Percentiles rank a stretch among this genome's conserved stretches.
These are phyloP conservation scores for Cephus nigrinus DNA, from an alignment of 2,888 invertebrate genomes.

Conservation along the genomic window DNA sequence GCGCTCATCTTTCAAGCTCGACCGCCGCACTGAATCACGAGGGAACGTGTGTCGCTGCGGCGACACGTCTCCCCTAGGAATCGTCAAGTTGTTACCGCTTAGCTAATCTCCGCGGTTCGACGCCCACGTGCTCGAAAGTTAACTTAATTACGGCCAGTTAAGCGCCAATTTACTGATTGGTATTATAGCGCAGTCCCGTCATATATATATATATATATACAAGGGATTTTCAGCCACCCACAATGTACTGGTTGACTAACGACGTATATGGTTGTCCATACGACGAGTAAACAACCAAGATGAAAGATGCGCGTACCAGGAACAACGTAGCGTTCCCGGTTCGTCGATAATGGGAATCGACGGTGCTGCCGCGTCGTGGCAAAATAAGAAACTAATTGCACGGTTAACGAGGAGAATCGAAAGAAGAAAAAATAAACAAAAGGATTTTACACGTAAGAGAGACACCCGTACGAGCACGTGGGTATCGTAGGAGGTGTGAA, in stretches of 20 bases:
- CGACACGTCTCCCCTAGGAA: neutral
- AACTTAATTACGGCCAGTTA: constrained; percentile 61
- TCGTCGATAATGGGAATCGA: neutral
- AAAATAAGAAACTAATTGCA: neutral
- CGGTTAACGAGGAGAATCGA: neutral
- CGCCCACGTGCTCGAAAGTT: constrained; percentile 45
- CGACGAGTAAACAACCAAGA: neutral
- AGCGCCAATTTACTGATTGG: constrained; percentile 55
- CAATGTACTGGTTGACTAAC: neutral
- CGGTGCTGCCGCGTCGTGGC: neutral
- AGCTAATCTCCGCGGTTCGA: constrained; percentile 33
- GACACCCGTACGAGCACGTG: neutral
- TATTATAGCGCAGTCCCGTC: constrained; percentile 18
- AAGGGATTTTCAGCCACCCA: neutral
- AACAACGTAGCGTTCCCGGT: neutral
- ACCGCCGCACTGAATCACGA: neutral
- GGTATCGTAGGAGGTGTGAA: neutral
- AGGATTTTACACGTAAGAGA: neutral
- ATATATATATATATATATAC: no score
- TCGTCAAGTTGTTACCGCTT: neutral
- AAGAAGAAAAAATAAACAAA: no score
- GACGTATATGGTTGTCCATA: neutral
- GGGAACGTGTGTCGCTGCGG: neutral
- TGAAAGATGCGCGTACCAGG: neutral
- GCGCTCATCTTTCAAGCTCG: neutral